A percentile compares a stretch with the other conserved stretches of the same genome.
Evolutionary conservation across 1,140 invertebrate genomes (phyloP).

Genomic region (Calephelis nemesis): DNA sequence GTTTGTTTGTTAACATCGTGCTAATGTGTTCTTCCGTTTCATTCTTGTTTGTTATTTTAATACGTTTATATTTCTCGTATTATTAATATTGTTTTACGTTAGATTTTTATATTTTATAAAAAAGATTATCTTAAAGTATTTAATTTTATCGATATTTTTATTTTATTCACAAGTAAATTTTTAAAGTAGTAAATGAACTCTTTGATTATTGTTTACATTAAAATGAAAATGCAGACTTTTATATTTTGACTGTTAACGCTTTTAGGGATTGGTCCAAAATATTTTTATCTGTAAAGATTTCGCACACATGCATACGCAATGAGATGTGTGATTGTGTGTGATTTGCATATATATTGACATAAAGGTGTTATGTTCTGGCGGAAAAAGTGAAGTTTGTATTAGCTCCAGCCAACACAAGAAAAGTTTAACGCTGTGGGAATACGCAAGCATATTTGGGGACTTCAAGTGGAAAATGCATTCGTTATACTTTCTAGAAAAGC

Average conservation of each 20-base stretch:
- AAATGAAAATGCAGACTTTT: neutral
- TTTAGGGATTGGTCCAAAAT: too few relatives aligned
- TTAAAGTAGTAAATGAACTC: neutral
- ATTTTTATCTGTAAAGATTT: too few relatives aligned
- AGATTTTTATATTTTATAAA: constrained; percentile 22
- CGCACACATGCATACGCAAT: too few relatives aligned
- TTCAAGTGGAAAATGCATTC: too few relatives aligned
- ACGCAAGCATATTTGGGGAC: too few relatives aligned
- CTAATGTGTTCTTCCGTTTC: constrained; percentile 41
- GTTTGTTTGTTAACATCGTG: constrained; percentile 27
- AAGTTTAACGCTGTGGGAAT: too few relatives aligned
- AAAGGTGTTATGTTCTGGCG: too few relatives aligned
- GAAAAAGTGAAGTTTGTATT: too few relatives aligned
- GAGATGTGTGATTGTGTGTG: too few relatives aligned
- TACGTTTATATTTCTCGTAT: neutral
- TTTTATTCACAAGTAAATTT: neutral
- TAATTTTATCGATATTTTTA: constrained; percentile 13
- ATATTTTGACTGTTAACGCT: neutral
- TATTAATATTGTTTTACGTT: constrained; percentile 29
- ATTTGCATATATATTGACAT: too few relatives aligned
- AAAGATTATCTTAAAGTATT: constrained; percentile 27
- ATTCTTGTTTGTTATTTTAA: constrained; percentile 34
- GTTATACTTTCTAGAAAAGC: too few relatives aligned
- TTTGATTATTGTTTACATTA: neutral
- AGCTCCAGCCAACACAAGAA: too few relatives aligned